Evolutionary conservation across 2,113 vertebrate genomes (phyloP).

Genomic region (Balaenoptera acutorostrata): DNA sequence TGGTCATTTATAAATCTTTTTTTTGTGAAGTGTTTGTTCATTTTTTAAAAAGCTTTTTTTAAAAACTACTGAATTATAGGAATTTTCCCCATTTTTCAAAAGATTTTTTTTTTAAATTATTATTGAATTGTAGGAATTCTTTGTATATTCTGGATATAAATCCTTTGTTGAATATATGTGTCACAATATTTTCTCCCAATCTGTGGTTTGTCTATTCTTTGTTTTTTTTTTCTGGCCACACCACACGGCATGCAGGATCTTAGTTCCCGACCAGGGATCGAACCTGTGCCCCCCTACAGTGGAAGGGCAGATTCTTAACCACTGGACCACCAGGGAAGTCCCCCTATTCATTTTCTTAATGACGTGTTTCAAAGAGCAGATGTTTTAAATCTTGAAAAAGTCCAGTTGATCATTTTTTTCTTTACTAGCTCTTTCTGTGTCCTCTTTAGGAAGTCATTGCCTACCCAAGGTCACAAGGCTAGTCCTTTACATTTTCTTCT

Average conservation of each 20-base stretch:
- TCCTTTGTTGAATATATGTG: background rate
- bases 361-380: background rate
- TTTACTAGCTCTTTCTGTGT: background rate
- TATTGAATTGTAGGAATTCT: background rate
- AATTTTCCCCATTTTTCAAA: background rate
- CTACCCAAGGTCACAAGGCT: background rate
- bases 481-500: background rate
- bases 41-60: background rate
- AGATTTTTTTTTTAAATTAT: background rate
- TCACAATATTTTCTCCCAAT: background rate
- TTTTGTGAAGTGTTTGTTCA: background rate
- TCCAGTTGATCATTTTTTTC: background rate
- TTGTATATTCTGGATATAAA: background rate
- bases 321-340: too few species aligned
- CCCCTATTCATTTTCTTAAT: background rate
- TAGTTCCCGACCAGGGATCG: too few species aligned
- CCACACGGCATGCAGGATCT: too few species aligned
- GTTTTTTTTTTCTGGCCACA: background rate
- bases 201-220: background rate
- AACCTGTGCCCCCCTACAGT: too few species aligned
- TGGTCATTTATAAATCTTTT: background rate
- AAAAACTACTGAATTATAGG: background rate
- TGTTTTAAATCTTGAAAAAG: background rate
- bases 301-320: too few species aligned
- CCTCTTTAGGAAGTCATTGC: background rate